Base-by-base conservation (phyloP, 2,888 invertebrate species). In the Leuctra nigra region DNA sequence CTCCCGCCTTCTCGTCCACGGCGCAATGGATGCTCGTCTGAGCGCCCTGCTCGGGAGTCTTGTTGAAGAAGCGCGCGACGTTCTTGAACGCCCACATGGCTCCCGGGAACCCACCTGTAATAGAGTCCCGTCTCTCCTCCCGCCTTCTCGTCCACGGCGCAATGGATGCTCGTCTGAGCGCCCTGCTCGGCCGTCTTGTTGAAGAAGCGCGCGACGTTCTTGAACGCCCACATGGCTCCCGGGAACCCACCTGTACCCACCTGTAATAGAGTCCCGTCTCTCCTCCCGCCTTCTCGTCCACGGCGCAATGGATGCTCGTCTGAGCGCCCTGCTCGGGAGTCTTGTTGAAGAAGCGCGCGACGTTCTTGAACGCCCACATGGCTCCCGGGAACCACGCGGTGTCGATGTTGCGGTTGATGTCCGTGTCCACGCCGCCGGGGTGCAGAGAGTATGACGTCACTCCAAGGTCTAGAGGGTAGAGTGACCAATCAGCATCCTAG, bases 361-460 rank as follows among this genome's bases (percentile, higher is more conserved):
- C 0, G 7, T 70, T 60, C 1, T 67, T 1, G 79, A 35, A 36
- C 63, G 64, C 9, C 57, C 57, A 56, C 14, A 73, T 68, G 1
- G 76, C 72, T 1, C 81, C 81, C 47, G 69, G 70, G 66, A 77
- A 80, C 59, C 77, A 44, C 0, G 74, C 69, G 0, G 72, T 66
- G 64, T 80, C 73, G 61, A 82, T 65, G 70, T 66, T 11, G 13
- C 55, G 53, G 11, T 16, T 13, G 1, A 55, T 24, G 4, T 58
- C 47, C 2, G 60, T 60, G 11, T 41, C 33, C 7, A 71, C 70
- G 9, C 72, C 68, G 2, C 76, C 76, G 7, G 76, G 76, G 60
- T 75, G 71, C 2, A 72, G 66, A 16, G 67, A 64, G 62, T 74
- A 73, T 29, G 69, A 69, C 1, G 69, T 71, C 2, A 76, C 70